Conservation (phyloP, 1,140 invertebrate species). For the Dolichoris vasculosae region DNA sequence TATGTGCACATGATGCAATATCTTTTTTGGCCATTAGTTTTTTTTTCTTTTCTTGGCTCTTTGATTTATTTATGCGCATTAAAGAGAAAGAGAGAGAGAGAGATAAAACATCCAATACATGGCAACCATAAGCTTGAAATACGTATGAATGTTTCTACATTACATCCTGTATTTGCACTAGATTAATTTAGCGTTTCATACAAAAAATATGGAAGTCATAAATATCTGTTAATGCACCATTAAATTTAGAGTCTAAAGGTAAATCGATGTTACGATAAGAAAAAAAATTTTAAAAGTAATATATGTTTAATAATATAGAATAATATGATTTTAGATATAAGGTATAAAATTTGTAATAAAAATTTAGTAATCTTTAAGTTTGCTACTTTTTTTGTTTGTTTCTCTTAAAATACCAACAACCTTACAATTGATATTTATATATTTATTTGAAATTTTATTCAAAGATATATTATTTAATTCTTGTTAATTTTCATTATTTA, state of each 20-base stretch:
- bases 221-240: background rate
- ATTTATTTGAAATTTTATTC: no score
- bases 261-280: background rate
- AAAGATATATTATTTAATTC: no score
- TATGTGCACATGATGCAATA: conserved; percentile 8
- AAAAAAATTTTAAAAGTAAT: background rate
- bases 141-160: no score
- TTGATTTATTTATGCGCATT: background rate
- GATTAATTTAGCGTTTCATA: background rate
- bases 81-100: background rate
- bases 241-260: background rate
- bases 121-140: no score
- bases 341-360: no score
- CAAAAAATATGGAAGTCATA: background rate
- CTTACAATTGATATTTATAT: no score
- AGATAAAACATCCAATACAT: background rate
- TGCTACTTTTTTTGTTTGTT: no score
- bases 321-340: no score
- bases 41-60: background rate
- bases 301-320: no score
- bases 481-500: no score
- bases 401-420: no score
- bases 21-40: background rate
- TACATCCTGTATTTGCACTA: background rate
- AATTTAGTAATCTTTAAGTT: no score